phyloP scores from a whole-genome alignment of 1,140 invertebrate species.

The Drosophila saltans region DNA sequence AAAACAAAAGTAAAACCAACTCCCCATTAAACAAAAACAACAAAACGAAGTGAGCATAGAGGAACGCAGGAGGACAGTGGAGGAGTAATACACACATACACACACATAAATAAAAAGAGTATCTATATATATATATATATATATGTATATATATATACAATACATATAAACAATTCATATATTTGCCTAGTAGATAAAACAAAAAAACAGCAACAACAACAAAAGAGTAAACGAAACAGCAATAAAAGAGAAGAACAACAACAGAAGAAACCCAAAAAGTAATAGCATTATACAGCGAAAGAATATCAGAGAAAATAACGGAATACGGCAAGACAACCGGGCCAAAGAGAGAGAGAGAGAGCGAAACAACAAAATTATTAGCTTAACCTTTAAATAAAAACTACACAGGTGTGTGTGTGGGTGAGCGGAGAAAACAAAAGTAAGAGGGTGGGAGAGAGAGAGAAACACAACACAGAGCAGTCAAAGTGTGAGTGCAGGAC shows the following conservation, averaged over 20 bases:
- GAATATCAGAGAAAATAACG: slow-evolving; percentile 26
- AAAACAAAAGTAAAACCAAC: slow-evolving; percentile 58
- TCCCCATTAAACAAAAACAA: slow-evolving; percentile 32
- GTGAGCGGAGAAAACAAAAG: no score
- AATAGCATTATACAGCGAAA: slow-evolving; percentile 71
- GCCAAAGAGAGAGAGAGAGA: slow-evolving; percentile 27
- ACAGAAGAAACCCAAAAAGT: slow-evolving; percentile 62
- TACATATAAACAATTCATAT: slow-evolving; percentile 61
- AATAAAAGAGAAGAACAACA: slow-evolving; percentile 54
- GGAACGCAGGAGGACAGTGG: not conserved
- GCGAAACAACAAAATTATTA: not conserved
- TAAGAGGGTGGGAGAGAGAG: not conserved
- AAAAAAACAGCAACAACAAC: slow-evolving; percentile 45
- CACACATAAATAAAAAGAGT: slow-evolving; percentile 50
- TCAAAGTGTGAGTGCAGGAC: not conserved
- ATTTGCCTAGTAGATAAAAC: slow-evolving; percentile 70
- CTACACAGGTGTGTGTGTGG: no score
- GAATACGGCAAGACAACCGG: no score
- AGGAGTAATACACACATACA: not conserved
- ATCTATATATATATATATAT: slow-evolving; percentile 53
- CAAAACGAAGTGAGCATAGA: not conserved
- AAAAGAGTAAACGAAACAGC: slow-evolving; percentile 74
- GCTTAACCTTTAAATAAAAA: no score
- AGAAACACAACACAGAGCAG: no score
- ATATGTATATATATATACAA: slow-evolving; percentile 39